phyloP scores from a whole-genome alignment of 2,113 vertebrate genomes.

The Coptodon bakossiorum region DNA sequence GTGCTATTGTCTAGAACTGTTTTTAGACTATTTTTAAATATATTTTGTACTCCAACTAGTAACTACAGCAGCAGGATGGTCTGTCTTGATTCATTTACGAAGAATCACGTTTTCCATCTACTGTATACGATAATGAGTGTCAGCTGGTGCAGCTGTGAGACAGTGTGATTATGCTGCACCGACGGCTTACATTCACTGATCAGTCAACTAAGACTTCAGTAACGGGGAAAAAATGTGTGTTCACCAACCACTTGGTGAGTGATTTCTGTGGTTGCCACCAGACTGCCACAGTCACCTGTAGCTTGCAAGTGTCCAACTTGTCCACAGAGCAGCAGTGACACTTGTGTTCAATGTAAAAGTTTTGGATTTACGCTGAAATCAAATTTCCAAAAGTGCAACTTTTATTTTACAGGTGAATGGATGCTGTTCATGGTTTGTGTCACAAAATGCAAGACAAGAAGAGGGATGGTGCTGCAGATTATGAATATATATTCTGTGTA shows the following conservation, averaged over 20 bases:
- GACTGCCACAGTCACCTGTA: neutral
- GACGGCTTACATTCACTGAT: neutral
- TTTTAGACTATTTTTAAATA: neutral
- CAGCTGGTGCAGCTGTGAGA: neutral
- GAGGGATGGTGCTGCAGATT: neutral
- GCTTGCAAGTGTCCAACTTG: neutral
- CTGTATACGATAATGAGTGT: neutral
- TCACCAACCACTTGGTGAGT: neutral
- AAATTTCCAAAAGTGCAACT: neutral
- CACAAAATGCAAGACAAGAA: neutral
- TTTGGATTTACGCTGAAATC: neutral
- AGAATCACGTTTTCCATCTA: neutral
- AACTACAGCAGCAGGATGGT: neutral
- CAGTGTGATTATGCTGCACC: neutral
- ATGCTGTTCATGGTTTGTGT: neutral
- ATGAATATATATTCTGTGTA: neutral
- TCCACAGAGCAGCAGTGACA: neutral
- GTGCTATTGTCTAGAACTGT: neutral
- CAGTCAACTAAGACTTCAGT: neutral
- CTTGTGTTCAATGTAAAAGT: neutral
- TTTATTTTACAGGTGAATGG: neutral
- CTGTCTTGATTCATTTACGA: neutral
- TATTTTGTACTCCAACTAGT: neutral
- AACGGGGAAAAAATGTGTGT: neutral
- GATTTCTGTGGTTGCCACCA: neutral